Evolutionary conservation across 2,797 vertebrate species (phyloP), one percentile per base, ranked within the genome.

Genomic region (Onychomys arenicola): DNA sequence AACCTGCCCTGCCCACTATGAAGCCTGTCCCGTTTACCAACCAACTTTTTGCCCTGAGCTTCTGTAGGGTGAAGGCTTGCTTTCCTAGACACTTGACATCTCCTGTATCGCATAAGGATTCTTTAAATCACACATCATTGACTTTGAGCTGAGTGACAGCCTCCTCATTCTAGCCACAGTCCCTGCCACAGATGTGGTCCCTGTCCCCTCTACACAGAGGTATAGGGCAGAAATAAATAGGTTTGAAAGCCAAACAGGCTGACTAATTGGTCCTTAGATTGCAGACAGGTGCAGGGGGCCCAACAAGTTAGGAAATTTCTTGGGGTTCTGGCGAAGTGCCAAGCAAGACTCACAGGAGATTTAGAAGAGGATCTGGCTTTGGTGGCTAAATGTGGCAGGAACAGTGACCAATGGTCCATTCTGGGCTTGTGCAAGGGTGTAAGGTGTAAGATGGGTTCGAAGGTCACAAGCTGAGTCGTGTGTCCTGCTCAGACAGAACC

Each of bases 101-200:
- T 40, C 16, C 65, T 0, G 0, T 13, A n/a, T 23, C 6, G 19
- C 10, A 65, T 5, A 5, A 37, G 0, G n/a, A n/a, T 5, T 32
- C 2, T 52, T 3, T 25, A 73, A 32, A 0, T 52, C 25, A 7
- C 12, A 49, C 4, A 23, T 57, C 17, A 5, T 43, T 59, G n/a
- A n/a, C 81, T 71, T 1, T 8, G 55, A 37, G 17, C 19, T n/a
- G 23, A 1, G 3, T 11, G 34, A 9, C 29, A 27, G 14, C 83
- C 34, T 25, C 2, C 0, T 57, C 67, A 19, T 19, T 59, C 59
- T 17, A 37, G n/a, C 59, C 37, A 67, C 77, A 29, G 43, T 27
- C 5, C 29, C 84, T 49, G 3, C 29, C n/a, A 12, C 75, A 59
- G 57, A 14, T 14, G 4, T 52, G 3, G 52, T 52, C 52, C 55